Conservation (phyloP, 2,888 invertebrate genomes). For the Cyrtodaria siliqua region DNA sequence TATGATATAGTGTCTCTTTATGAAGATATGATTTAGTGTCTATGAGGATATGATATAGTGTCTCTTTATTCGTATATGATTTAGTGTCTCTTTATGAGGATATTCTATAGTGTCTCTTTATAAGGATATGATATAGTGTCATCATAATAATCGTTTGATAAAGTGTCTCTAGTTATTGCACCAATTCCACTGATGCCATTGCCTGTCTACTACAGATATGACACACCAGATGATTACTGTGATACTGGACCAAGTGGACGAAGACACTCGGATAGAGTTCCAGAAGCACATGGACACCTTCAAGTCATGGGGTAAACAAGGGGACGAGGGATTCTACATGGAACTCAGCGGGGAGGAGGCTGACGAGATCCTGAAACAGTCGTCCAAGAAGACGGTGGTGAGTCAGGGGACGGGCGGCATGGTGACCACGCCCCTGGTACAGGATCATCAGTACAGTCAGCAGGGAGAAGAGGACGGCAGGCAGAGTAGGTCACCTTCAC, state of each 20-base stretch:
- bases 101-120: too few relatives aligned
- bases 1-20: too few relatives aligned
- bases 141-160: too few relatives aligned
- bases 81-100: too few relatives aligned
- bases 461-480: constrained; percentile 32
- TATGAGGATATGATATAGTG: too few relatives aligned
- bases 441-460: constrained; percentile 44
- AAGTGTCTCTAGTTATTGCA: neutral
- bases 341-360: constrained; percentile 58
- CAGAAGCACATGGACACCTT: constrained; percentile 57
- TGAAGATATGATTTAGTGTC: too few relatives aligned
- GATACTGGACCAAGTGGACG: constrained; percentile 55
- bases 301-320: constrained; percentile 53
- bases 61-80: too few relatives aligned
- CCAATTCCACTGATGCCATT: too few relatives aligned
- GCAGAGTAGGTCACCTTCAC: constrained; percentile 64
- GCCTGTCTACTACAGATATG: too few relatives aligned
- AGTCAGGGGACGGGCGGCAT: neutral
- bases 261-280: constrained; percentile 38
- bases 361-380: constrained; percentile 50
- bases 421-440: neutral
- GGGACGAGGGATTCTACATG: constrained; percentile 59
- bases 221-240: constrained; percentile 74
- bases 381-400: constrained; percentile 8
- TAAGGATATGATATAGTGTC: too few relatives aligned